phyloP scores from a whole-genome alignment of 2,888 invertebrate genomes.

The Calliscelio sp. region DNA sequence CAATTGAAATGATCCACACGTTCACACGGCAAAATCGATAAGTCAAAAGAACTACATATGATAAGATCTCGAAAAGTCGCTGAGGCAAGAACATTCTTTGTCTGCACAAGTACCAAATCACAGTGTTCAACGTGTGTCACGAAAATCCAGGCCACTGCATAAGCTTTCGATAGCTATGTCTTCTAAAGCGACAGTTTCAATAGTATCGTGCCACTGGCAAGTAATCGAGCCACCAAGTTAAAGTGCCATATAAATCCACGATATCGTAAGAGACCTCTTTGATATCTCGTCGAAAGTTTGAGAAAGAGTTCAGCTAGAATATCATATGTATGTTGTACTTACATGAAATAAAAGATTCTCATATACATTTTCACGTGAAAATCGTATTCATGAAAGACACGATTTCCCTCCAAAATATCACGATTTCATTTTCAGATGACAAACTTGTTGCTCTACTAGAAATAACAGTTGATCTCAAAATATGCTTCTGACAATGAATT shows the following conservation, averaged over 20 bases:
- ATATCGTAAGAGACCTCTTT: conserved; percentile 75
- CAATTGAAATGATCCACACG: conserved; percentile 52
- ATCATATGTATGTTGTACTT: conserved; percentile 64
- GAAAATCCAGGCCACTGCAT: conserved; percentile 72
- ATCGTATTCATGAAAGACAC: conserved; percentile 49
- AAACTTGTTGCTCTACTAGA: conserved; percentile 59
- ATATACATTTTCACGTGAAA: conserved; percentile 45
- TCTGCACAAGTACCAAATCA: conserved; percentile 70
- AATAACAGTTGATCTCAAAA: conserved; percentile 21
- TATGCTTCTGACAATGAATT: not conserved
- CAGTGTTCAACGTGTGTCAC: conserved; percentile 68
- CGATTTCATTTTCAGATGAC: conserved; percentile 32
- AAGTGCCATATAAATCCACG: conserved; percentile 78
- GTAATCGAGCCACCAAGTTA: conserved; percentile 70
- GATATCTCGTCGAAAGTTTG: conserved; percentile 72
- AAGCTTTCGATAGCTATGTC: conserved; percentile 71
- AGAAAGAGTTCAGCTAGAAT: conserved; percentile 63
- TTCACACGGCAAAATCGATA: conserved; percentile 56
- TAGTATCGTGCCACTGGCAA: conserved; percentile 70
- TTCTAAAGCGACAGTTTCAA: conserved; percentile 76
- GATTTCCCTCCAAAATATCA: conserved; percentile 31
- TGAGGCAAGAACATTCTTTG: conserved; percentile 68
- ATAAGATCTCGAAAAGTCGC: conserved; percentile 68
- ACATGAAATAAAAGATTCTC: conserved; percentile 53
- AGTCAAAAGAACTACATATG: conserved; percentile 61